Evolutionary conservation across 1,140 invertebrate genomes (phyloP).

Genomic region (Drosophila oshimai): DNA sequence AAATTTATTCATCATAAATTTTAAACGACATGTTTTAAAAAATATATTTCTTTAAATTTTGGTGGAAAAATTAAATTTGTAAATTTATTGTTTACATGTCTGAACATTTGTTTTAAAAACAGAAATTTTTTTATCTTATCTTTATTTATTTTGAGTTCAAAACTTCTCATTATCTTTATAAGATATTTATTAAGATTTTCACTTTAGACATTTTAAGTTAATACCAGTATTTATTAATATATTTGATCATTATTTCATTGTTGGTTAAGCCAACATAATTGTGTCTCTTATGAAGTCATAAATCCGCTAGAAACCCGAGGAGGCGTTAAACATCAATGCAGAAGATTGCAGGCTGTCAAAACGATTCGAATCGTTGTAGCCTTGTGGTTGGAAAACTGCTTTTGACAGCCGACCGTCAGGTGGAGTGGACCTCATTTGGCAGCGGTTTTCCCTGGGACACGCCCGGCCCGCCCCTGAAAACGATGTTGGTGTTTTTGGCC

Average conservation of each 20-base stretch:
- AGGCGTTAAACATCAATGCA: constrained; percentile 33
- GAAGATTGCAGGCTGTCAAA: constrained; percentile 59
- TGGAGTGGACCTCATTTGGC: constrained; percentile 63
- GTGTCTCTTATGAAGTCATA: neutral
- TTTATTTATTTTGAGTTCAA: no score
- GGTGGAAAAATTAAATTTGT: no score
- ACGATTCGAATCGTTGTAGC: constrained; percentile 20
- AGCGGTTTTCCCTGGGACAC: constrained; percentile 33
- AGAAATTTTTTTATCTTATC: no score
- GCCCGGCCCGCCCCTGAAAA: constrained; percentile 26
- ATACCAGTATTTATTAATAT: no score
- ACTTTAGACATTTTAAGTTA: no score
- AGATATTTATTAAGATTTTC: no score
- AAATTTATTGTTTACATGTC: no score
- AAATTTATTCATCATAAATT: no score
- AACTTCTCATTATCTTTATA: no score
- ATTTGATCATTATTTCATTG: neutral
- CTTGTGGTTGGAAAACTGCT: constrained; percentile 38
- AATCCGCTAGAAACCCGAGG: neutral
- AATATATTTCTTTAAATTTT: no score
- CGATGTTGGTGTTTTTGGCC: constrained; percentile 31
- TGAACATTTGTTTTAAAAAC: no score
- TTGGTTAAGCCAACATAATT: neutral
- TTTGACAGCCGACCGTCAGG: constrained; percentile 55
- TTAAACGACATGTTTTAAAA: no score